Evolutionary conservation across 35 echinoderm and acorn worm genomes (phyloP), one percentile per base, ranked within the genome.

Genomic region (Antedon bifida): DNA sequence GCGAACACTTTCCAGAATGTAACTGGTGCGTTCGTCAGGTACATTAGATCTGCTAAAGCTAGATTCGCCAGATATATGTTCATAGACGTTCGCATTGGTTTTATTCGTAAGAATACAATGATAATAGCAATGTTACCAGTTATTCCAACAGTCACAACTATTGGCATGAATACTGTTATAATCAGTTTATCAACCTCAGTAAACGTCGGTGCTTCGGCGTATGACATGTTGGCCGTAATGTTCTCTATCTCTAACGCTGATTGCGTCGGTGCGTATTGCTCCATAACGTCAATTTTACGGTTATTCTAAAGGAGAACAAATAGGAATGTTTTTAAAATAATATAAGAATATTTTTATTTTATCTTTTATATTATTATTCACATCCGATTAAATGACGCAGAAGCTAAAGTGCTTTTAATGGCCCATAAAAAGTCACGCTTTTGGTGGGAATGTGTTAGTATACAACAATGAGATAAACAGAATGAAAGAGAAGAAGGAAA

Each of bases 141-240:
- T 34, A 80, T 38, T 11, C 78, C 78, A 29, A 80, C 35, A 9
- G 36, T 38, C 14, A 80, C 34, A 29, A 80, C 78, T 13, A 80
- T 80, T 34, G 78, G 78, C 78, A 80, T 80, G 26, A 80, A 80
- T 2, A 80, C 35, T 36, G 78, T 35, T 26, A 80, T 38, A 16
- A 80, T 64, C 1, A 64, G 9, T 26, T 64, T 64, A 21, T 64
- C 51, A 7, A 64, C 51, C 1, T 8, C 26, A 23, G 51, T 64
- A 26, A 64, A 64, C 51, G 51, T 64, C 51, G 26, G 1, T 11
- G 9, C 51, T 12, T 64, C 51, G 39, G 39, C 5, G 39, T 44
- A 44, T 42, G 38, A 14, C 5, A 42, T 26, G 23, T 64, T 64
- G 10, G 51, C 19, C 3, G 51, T 19, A 16, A 64, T 23, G 19